Base-by-base conservation (phyloP, 2,888 invertebrate species). In the Protodeltote pygarga region DNA sequence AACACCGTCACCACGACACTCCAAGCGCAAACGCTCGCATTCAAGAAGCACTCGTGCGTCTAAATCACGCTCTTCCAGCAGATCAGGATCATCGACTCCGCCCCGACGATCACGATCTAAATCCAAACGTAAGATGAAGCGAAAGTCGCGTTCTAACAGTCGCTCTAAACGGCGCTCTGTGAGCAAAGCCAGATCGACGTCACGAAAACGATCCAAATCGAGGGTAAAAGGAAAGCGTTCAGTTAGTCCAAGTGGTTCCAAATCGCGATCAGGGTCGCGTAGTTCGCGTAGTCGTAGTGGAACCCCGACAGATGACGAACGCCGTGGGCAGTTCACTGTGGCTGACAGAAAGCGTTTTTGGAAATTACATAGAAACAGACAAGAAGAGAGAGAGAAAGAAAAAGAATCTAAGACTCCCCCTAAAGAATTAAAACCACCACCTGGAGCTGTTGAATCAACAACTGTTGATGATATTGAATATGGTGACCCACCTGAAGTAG, bases 291-390 rank as follows among this genome's bases (percentile, higher is more conserved):
- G 81, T 39, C 79, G 81, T 8, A 76, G 75, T 27, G 78, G 75
- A n/a, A 75, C 82, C 1, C 79, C 78, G 1, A 87, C 87, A 53
- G 87, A 89, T 1, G 89, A 88, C 28, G 86, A 86, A 52, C 80
- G 90, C 1, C 85, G 90, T 10, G 91, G 92, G 0, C 92, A 92
- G 54, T 92, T 92, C 58, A 91, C 92, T 1, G 91, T 91, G 3
- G 86, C 86, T 1, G 92, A 92, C 50, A 80, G 92, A 27, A 92
- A 92, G 57, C 77, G 88, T 19, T 92, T 81, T 63, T 92, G 91
- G 91, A 90, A 89, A 67, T 65, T 85, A 51, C 90, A 89, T 53
- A 83, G 82, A 52, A 77, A 72, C 9, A 79, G 81, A 20, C 82
- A 83, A 40, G 87, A 83, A 45, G 77, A 80, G 44, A 77, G 60